These are phyloP conservation scores for Peromyscus polionotus DNA, from an alignment of 2,113 vertebrate species.

Conservation along the genomic window DNA sequence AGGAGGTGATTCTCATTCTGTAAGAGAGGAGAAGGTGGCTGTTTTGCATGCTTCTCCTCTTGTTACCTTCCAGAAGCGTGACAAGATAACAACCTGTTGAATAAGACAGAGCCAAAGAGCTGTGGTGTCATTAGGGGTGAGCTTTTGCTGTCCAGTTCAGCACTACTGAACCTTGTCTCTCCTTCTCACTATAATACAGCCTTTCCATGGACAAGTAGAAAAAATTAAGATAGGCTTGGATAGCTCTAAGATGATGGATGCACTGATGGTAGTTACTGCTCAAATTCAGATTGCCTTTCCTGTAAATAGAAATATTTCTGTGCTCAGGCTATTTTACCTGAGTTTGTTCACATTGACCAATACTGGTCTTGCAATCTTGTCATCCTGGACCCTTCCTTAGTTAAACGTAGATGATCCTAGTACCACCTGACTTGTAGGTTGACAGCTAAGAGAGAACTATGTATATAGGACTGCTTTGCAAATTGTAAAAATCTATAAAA, in stretches of 20 bases:
- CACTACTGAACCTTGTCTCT: background rate
- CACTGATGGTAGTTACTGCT: too few species aligned
- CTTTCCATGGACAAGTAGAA: too few species aligned
- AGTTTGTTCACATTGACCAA: background rate
- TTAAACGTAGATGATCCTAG: slow-evolving; percentile 42
- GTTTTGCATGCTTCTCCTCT: background rate
- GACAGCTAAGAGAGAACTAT: background rate
- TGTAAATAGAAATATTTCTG: background rate
- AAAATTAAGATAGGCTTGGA: background rate
- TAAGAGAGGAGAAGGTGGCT: background rate
- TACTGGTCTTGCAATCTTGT: background rate
- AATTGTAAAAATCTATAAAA: slow-evolving; percentile 5
- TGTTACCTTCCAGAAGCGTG: background rate
- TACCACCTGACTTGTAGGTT: slow-evolving; percentile 7
- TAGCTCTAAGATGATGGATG: background rate
- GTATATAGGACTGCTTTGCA: slow-evolving; percentile 41
- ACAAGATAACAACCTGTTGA: background rate
- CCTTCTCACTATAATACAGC: background rate
- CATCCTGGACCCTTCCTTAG: slow-evolving; percentile 6
- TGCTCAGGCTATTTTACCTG: background rate
- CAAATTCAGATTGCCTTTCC: background rate
- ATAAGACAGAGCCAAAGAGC: background rate
- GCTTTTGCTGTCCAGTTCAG: background rate
- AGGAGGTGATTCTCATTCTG: background rate
- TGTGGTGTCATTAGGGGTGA: accelerated